A percentile compares a stretch with the other conserved stretches of the same genome.
These are phyloP conservation scores for Keiferia lycopersicella DNA, from an alignment of 2,888 invertebrate species.

Conservation along the genomic window DNA sequence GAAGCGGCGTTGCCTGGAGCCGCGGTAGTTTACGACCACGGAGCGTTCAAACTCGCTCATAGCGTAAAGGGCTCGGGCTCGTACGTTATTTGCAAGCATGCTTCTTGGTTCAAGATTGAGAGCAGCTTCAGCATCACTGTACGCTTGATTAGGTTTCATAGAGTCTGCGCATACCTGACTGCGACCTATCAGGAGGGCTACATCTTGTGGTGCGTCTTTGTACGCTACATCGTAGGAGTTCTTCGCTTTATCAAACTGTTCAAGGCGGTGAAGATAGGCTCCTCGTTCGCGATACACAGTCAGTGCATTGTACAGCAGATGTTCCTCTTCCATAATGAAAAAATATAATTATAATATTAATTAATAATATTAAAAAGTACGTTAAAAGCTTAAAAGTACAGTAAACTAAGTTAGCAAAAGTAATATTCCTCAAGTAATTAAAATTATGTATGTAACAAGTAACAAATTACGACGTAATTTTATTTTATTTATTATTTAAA, in stretches of 20 bases:
- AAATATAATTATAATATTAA: not conserved
- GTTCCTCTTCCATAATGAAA: slow-evolving; percentile 65
- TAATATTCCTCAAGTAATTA: no score
- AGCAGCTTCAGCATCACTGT: slow-evolving; percentile 68
- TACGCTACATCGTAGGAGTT: slow-evolving; percentile 70
- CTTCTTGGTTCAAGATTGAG: slow-evolving; percentile 66
- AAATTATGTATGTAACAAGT: no score
- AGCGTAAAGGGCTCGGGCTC: slow-evolving; percentile 71
- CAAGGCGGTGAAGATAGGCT: slow-evolving; percentile 65
- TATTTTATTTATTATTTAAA: no score
- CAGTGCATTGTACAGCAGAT: slow-evolving; percentile 61
- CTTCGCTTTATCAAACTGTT: slow-evolving; percentile 72
- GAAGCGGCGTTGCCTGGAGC: slow-evolving; percentile 57
- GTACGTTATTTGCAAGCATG: slow-evolving; percentile 73
- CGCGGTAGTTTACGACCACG: slow-evolving; percentile 71
- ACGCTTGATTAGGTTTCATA: slow-evolving; percentile 68
- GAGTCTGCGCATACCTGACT: slow-evolving; percentile 73
- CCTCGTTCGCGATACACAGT: slow-evolving; percentile 73
- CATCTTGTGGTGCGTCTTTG: slow-evolving; percentile 59
- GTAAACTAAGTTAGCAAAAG: no score
- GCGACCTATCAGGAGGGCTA: slow-evolving; percentile 64
- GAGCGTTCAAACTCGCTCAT: slow-evolving; percentile 74
- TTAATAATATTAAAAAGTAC: no score
- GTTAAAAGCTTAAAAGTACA: no score
- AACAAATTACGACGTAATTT: no score